These are phyloP conservation scores for Ecliptopera silaceata DNA, from an alignment of 2,888 invertebrate species.

Conservation along the genomic window DNA sequence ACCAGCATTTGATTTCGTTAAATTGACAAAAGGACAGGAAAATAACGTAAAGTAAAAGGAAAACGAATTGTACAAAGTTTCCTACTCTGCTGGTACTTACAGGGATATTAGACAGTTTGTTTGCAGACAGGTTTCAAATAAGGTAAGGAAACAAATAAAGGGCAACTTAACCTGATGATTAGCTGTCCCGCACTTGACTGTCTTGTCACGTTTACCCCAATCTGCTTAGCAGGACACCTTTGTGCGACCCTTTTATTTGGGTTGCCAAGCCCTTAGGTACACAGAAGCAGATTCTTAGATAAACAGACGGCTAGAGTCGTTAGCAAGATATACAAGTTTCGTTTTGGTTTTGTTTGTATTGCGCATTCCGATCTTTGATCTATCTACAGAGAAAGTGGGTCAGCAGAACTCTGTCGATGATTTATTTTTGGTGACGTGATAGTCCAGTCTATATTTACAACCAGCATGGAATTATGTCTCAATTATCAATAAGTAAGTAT, in stretches of 20 bases:
- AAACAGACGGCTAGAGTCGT: constrained; percentile 54
- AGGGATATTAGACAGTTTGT: constrained; percentile 27
- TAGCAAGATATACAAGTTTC: constrained; percentile 50
- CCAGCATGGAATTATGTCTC: background rate
- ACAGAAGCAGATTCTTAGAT: constrained; percentile 68
- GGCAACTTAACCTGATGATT: constrained; percentile 60
- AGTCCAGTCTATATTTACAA: background rate
- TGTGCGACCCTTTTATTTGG: constrained; percentile 69
- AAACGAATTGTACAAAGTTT: constrained; percentile 17
- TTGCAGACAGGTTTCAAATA: constrained; percentile 34
- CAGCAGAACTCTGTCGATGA: constrained; percentile 24
- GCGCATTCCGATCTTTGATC: constrained; percentile 32
- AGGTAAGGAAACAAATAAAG: constrained; percentile 49
- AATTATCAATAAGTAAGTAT: background rate
- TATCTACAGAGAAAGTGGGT: constrained; percentile 32
- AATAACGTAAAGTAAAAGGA: constrained; percentile 15
- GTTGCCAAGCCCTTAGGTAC: constrained; percentile 63
- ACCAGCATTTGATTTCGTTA: constrained; percentile 1
- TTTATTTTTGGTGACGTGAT: constrained; percentile 1
- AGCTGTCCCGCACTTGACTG: constrained; percentile 55
- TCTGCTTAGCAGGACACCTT: constrained; percentile 78
- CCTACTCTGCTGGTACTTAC: constrained; percentile 5
- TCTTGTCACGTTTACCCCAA: constrained; percentile 70
- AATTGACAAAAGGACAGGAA: constrained; percentile 11
- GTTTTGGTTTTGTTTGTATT: constrained; percentile 37